Conservation (phyloP, 2,113 vertebrate genomes). For the Hiodon alosoides region DNA sequence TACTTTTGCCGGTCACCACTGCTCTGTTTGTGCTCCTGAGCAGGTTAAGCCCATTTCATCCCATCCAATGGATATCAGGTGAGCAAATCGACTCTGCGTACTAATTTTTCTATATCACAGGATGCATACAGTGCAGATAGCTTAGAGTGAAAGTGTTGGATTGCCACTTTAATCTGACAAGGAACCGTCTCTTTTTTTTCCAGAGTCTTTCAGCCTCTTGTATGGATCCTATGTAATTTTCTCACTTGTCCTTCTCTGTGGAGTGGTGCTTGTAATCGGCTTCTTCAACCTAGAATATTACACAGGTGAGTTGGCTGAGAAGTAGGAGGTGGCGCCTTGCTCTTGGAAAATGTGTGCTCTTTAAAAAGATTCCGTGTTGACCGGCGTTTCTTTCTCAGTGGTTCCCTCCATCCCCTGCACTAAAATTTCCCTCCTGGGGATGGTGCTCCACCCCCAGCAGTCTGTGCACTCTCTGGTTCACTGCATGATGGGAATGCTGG, state of each 20-base stretch:
- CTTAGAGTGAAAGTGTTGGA: neutral
- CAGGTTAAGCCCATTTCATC: slow-evolving; percentile 72
- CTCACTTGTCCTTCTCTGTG: slow-evolving; percentile 72
- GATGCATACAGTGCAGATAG: neutral
- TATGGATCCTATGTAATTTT: slow-evolving; percentile 70
- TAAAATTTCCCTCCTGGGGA: slow-evolving; percentile 78
- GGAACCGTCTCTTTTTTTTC: slow-evolving; percentile 13
- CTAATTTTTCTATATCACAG: neutral
- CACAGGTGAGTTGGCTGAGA: slow-evolving; percentile 63
- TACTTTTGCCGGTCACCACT: slow-evolving; percentile 73
- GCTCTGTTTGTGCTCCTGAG: slow-evolving; percentile 72
- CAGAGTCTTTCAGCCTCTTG: slow-evolving; percentile 73
- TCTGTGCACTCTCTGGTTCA: slow-evolving; percentile 75
- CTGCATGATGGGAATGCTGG: slow-evolving; percentile 75
- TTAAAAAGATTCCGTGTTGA: neutral
- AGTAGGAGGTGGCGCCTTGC: neutral
- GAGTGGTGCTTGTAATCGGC: slow-evolving; percentile 72
- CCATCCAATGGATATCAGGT: slow-evolving; percentile 79
- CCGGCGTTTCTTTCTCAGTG: slow-evolving; percentile 57
- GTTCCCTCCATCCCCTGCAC: slow-evolving; percentile 85
- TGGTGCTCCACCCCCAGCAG: slow-evolving; percentile 82
- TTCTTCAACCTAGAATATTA: slow-evolving; percentile 83
- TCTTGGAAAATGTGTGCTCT: neutral
- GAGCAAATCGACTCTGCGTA: slow-evolving; percentile 20
- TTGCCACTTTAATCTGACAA: neutral